Conservation (phyloP, 2,888 invertebrate species). For the Noctua fimbriata region DNA sequence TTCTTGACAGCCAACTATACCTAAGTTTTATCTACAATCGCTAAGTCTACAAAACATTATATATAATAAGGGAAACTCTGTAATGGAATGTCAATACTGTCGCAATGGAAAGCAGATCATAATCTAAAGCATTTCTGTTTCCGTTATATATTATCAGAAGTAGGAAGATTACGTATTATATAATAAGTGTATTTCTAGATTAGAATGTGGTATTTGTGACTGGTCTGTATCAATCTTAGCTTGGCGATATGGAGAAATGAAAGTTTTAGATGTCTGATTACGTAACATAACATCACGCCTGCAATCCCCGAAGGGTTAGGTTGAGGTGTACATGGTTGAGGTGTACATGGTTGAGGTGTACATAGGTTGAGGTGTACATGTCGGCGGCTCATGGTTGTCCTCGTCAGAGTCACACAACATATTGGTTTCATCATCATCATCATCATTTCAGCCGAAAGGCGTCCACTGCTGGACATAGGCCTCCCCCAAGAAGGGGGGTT, state of each 20-base stretch:
- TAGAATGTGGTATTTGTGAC: not conserved
- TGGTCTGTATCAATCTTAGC: not conserved
- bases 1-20: not conserved
- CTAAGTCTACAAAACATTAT: slow-evolving; percentile 16
- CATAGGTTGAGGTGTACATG: too few relatives aligned
- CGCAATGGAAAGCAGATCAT: slow-evolving; percentile 37
- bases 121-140: slow-evolving; percentile 36
- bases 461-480: too few relatives aligned
- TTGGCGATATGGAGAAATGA: not conserved
- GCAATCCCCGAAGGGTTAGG: too few relatives aligned
- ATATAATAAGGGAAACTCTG: slow-evolving; percentile 28
- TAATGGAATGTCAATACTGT: slow-evolving; percentile 43
- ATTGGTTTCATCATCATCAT: too few relatives aligned
- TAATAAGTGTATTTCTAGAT: not conserved
- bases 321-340: too few relatives aligned
- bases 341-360: too few relatives aligned
- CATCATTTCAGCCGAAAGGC: too few relatives aligned
- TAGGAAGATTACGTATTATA: slow-evolving; percentile 18
- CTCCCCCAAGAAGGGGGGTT: too few relatives aligned
- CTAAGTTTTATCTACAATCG: slow-evolving; percentile 34
- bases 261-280: slow-evolving; percentile 16
- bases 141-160: slow-evolving; percentile 36
- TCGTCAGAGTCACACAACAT: too few relatives aligned
- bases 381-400: too few relatives aligned
- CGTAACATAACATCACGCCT: too few relatives aligned